A percentile compares a stretch with the other conserved stretches of the same genome.
Conservation (phyloP, 2,888 invertebrate species). For the Caenorhabditis afra region DNA sequence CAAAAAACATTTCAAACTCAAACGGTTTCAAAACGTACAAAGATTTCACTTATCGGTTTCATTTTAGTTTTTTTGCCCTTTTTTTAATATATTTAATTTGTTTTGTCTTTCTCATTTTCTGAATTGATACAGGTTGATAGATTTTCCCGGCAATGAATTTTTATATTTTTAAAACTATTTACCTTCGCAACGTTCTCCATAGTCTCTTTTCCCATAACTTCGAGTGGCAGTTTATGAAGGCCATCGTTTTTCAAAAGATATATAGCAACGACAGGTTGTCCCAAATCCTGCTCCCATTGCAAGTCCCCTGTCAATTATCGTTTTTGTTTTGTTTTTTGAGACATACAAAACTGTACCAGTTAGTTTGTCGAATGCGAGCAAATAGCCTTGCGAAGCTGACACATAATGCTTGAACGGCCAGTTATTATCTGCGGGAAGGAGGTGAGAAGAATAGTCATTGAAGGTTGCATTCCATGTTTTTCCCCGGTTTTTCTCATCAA, state of each 20-base stretch:
- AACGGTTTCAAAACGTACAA: slow-evolving; percentile 36
- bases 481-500: slow-evolving; percentile 87
- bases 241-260: slow-evolving; percentile 84
- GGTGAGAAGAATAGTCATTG: slow-evolving; percentile 90
- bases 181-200: slow-evolving; percentile 77
- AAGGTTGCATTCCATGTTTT: slow-evolving; percentile 95
- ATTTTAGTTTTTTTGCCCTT: slow-evolving; percentile 15
- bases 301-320: slow-evolving; percentile 85
- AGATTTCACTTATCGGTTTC: slow-evolving; percentile 51
- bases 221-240: slow-evolving; percentile 80
- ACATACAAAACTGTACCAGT: too few relatives aligned
- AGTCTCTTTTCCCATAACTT: slow-evolving; percentile 80
- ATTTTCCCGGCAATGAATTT: slow-evolving; percentile 17
- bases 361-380: slow-evolving; percentile 74
- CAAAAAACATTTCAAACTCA: not conserved
- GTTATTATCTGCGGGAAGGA: slow-evolving; percentile 82
- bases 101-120: slow-evolving; percentile 49
- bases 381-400: slow-evolving; percentile 81
- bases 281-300: slow-evolving; percentile 90
- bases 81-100: slow-evolving; percentile 22
- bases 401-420: slow-evolving; percentile 77
- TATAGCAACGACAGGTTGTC: slow-evolving; percentile 88
- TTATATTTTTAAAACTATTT: slow-evolving; percentile 2
- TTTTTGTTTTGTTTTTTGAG: too few relatives aligned
- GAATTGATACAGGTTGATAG: slow-evolving; percentile 41